A percentile compares a stretch with the other conserved stretches of the same genome.
phyloP scores from a whole-genome alignment of 2,113 vertebrate species.

The mouse (Mus musculus) region DNA sequence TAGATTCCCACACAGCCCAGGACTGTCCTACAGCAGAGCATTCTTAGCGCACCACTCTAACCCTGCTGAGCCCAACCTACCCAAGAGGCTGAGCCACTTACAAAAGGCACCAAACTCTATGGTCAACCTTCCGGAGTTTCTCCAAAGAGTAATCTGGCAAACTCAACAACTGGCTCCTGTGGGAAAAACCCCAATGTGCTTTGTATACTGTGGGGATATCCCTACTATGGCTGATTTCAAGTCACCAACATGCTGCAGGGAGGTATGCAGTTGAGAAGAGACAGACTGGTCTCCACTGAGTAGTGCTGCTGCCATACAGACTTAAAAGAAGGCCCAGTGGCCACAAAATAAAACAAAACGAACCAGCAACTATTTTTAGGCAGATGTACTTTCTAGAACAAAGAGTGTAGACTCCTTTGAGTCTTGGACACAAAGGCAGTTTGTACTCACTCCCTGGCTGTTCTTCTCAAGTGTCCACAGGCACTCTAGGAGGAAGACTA shows the following conservation, averaged over 20 bases:
- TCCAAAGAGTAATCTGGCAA: background rate
- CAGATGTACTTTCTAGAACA: background rate
- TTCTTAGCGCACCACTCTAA: background rate
- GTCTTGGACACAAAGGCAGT: background rate
- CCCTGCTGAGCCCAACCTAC: rapidly evolving
- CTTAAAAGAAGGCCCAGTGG: rapidly evolving
- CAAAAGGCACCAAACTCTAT: conserved; percentile 40
- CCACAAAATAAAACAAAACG: background rate
- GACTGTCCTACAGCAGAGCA: background rate
- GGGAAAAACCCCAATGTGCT: background rate
- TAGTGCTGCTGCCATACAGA: background rate
- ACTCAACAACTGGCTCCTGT: background rate
- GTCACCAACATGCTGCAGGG: background rate
- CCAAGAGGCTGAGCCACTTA: background rate
- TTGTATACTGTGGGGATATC: background rate
- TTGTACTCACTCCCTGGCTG: background rate
- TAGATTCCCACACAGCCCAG: background rate
- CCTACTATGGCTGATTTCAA: background rate
- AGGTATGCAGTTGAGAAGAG: background rate
- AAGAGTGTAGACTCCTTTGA: background rate
- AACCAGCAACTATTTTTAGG: background rate
- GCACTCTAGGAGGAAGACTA: background rate
- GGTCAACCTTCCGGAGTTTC: background rate
- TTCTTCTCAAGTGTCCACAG: background rate
- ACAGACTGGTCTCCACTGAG: background rate